phyloP scores from a whole-genome alignment of 2,113 vertebrate species.

The Sprattus sprattus region DNA sequence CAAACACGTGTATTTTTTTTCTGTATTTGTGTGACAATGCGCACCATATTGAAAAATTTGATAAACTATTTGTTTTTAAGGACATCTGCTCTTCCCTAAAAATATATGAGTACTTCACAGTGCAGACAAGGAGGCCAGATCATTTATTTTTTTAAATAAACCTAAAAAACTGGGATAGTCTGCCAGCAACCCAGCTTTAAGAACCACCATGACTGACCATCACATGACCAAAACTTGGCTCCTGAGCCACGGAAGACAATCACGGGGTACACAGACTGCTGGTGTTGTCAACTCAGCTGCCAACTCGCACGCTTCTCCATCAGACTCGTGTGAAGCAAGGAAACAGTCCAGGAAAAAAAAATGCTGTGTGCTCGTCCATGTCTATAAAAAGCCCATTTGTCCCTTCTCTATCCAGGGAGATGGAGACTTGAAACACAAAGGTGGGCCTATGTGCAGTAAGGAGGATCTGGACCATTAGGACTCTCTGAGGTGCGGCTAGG shows the following conservation, averaged over 20 bases:
- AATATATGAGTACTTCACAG: not conserved
- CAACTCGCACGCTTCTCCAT: not conserved
- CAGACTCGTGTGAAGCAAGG: not conserved
- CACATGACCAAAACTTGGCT: not conserved
- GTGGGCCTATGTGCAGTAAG: not conserved
- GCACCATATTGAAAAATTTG: not conserved
- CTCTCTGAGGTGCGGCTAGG: not conserved
- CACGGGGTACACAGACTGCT: not conserved
- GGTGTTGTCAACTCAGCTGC: not conserved
- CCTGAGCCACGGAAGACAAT: not conserved
- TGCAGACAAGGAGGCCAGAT: not conserved
- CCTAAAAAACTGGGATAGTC: not conserved
- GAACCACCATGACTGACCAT: not conserved
- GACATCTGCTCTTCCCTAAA: not conserved
- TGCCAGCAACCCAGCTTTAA: not conserved
- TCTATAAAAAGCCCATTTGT: not conserved
- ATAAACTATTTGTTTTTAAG: not conserved
- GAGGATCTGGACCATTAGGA: slow-evolving; percentile 8
- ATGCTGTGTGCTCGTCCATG: not conserved
- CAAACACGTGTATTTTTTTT: not conserved
- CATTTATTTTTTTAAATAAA: not conserved
- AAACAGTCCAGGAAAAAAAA: not conserved
- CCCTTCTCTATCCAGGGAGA: slow-evolving; percentile 3
- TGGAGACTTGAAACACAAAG: not conserved
- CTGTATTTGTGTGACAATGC: not conserved